Evolutionary conservation across 2,888 invertebrate species (phyloP).

Genomic region (Colletes collaris): DNA sequence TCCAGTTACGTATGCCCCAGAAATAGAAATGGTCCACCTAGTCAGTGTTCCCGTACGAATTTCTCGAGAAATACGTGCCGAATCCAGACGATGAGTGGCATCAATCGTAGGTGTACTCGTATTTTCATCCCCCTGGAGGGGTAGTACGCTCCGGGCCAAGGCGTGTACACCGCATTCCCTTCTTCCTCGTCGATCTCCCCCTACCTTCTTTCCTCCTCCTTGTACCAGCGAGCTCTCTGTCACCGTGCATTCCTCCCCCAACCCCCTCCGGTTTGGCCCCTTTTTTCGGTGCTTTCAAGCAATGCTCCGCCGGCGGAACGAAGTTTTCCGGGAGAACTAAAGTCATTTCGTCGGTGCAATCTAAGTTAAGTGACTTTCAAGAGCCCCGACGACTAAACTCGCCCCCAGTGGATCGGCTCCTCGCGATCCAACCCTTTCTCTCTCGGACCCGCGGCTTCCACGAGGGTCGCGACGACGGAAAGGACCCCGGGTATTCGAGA

Average conservation of each 20-base stretch:
- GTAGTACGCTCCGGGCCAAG: conserved; percentile 18
- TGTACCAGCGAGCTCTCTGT: conserved; percentile 21
- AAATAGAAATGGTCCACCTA: conserved; percentile 46
- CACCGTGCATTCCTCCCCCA: conserved; percentile 16
- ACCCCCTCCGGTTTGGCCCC: background rate
- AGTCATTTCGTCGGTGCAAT: conserved; percentile 82
- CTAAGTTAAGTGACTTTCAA: conserved; percentile 83
- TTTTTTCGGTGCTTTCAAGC: conserved; percentile 55
- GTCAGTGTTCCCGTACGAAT: conserved; percentile 57
- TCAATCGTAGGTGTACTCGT: conserved; percentile 49
- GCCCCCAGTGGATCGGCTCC: conserved; percentile 60
- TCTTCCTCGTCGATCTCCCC: background rate
- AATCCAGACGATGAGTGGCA: conserved; percentile 48
- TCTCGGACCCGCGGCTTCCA: background rate
- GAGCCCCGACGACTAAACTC: conserved; percentile 79
- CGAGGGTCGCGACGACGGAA: too few species aligned
- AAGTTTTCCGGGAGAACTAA: conserved; percentile 80
- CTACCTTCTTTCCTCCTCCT: background rate
- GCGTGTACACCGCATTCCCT: background rate
- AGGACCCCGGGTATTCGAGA: conserved; percentile 47
- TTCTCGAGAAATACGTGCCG: conserved; percentile 49
- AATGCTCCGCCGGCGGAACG: conserved; percentile 66
- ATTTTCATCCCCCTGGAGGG: conserved; percentile 46
- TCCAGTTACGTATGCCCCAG: conserved; percentile 10
- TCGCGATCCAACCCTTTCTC: conserved; percentile 57